Base-by-base conservation (phyloP, 1,140 invertebrate species). In the Coboldia fuscipes region DNA sequence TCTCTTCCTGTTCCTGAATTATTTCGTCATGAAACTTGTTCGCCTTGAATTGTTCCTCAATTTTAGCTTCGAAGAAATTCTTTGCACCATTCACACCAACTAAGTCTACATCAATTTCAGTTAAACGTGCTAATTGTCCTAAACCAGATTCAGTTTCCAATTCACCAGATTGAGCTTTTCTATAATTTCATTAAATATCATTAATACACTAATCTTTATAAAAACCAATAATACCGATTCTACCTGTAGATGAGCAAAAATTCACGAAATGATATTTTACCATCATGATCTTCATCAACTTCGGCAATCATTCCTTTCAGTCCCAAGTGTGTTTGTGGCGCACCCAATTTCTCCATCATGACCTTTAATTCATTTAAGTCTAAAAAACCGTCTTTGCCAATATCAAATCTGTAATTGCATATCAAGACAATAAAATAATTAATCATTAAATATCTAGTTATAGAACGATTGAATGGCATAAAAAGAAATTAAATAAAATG, bases 321-420 rank as follows among this genome's bases (percentile, higher is more conserved):
- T 0, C 79, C 81, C 3, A 96, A 58, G 59, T 96, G 89, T 7
- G 89, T 96, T 56, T 94, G 89, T 10, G 88, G 86, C 8, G 80
- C 85, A 14, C 80, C 84, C n/a, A 96, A 58, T 30, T 83, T 79
- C 54, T 96, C 89, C 89, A 94, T 96, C 86, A 94, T 93, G 9
- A 73, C 58, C 54, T 96, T 96, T 28, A 96, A 54, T 52, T 96
- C 88, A 27, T 66, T 67, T 27, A 94, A 56, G 57, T 88, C 83
- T 34, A 96, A 65, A 47, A 66, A 92, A 23, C 84, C 83, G 54
- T 93, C 88, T 33, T 66, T 68, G 20, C 81, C 79, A 33, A 72
- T 72, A 51, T 96, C 88, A 56, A 85, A 94, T 55, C 88, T 94
- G 60, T 68, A 69, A 41, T 30, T 12, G n/a, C n/a, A n/a, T n/a